Evolutionary conservation across 2,797 vertebrate genomes (phyloP), one percentile per base, ranked within the genome.

Genomic region (Chelon labrosus): DNA sequence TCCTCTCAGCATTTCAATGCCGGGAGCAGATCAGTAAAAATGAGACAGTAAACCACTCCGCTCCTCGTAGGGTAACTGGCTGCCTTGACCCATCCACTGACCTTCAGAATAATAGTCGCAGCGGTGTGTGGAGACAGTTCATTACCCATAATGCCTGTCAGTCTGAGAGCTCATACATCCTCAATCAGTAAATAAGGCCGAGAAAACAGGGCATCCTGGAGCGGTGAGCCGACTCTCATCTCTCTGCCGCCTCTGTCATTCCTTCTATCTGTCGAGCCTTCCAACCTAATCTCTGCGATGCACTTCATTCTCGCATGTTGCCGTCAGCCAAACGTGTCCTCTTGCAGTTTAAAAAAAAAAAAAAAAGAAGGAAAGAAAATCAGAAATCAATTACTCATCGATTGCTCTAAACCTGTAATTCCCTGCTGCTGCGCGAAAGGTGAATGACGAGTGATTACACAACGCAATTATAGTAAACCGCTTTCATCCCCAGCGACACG

Each of bases 51-150:
- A 78, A 62, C 61, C 73, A 47, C 70, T 88, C 81, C 50, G 71
- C 65, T 54, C 70, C 83, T 83, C 79, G 66, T 70, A 77, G 69
- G 62, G 65, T 85, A 75, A 74, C 68, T 51, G 39, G 67, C 63
- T 69, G 62, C 65, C 63, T 65, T 75, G 82, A 87, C 79, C 86
- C 62, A 10, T 87, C 63, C 17, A 67, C 42, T 87, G 86, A 92
- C 88, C 88, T 91, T 91, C 80, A 88, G 70, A 85, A 83, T 77
- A 77, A 87, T 74, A 25, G 83, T 75, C 50, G 61, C 59, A 65
- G 65, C 38, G 57, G 27, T 83, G 27, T 83, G 79, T 73, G 76
- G 82, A 88, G 77, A 70, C 77, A 73, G 77, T 88, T 90, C 82
- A 88, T 90, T 90, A 89, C 65, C 60, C 61, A 55, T 66, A 65